Base-by-base conservation (phyloP, 2,888 invertebrate species). In the Rhorus exstirpatorius region DNA sequence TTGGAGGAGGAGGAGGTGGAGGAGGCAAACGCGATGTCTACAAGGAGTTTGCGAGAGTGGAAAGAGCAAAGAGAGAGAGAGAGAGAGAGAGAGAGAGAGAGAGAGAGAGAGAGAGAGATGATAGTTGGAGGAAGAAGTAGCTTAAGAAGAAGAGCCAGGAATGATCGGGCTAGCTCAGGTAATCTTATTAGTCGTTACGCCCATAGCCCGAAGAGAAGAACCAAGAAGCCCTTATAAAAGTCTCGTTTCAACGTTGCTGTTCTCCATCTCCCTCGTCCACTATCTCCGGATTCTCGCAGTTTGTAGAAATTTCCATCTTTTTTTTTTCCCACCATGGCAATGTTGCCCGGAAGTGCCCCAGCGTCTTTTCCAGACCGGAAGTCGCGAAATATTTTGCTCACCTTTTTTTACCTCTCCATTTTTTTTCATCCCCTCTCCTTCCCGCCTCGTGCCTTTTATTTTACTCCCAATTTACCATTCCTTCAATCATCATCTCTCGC, bases 171-270 rank as follows among this genome's bases (percentile, higher is more conserved):
- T 74, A 46, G 79, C 58, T 38, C 35, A 80, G 78, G 78, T 87
- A 89, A 89, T 87, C 85, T 87, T 87, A 86, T 89, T 88, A 88
- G 86, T 86, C 85, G 87, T 86, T 87, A 17, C 84, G 81, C 85
- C 41, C 65, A 35, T 55, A 71, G 49, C 72, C 44, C 51, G 21
- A 3, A 65, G 41, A n/a, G 21, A 41, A 60, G 38, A 70, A 75
- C 70, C 68, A 35, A 51, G 86, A 85, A 77, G 79, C 86, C 85
- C 85, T 84, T 84, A 86, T 86, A 71, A 86, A 86, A 85, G 72
- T 77, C 79, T 68, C 67, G 55, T 79, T 78, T 60, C 26, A 58
- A 70, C 14, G 67, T 17, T 49, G 41, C 65, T 71, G 12, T 12
- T 35, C 12, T 19, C 19, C 12, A 17, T 68, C 55, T 67, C 72